phyloP scores from a whole-genome alignment of 2,113 vertebrate species.

The Aspiorhynchus laticeps region DNA sequence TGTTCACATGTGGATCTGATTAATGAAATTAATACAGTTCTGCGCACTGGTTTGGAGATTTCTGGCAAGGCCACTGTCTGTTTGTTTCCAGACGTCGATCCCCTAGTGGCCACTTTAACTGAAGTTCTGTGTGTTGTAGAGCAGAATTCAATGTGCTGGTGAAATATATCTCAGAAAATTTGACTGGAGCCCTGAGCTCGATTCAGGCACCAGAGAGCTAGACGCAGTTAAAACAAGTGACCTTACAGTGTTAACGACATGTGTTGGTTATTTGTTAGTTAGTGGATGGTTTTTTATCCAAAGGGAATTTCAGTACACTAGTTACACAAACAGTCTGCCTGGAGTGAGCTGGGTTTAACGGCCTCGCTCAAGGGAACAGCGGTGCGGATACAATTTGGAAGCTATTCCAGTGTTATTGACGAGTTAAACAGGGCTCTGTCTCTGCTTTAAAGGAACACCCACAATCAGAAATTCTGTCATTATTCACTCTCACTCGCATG shows the following conservation, averaged over 20 bases:
- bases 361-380: background rate
- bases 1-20: conserved; percentile 57
- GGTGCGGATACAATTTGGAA: background rate
- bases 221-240: background rate
- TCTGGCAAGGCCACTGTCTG: conserved; percentile 23
- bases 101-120: conserved; percentile 41
- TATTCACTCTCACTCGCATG: background rate
- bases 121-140: conserved; percentile 51
- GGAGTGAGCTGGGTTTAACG: background rate
- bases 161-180: conserved; percentile 13
- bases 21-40: conserved; percentile 65
- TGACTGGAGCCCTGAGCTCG: background rate
- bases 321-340: conserved; percentile 8
- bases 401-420: background rate
- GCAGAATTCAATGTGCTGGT: conserved; percentile 40
- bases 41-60: conserved; percentile 53
- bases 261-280: conserved; percentile 23
- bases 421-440: background rate
- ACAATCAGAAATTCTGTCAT: background rate
- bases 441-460: background rate
- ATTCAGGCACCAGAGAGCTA: background rate
- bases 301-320: background rate
- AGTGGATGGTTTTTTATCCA: background rate
- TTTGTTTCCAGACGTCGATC: conserved; percentile 57
- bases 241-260: conserved; percentile 2